These are phyloP conservation scores for Thecocarcelia acutangulata DNA, from an alignment of 2,888 invertebrate genomes.

Conservation along the genomic window DNA sequence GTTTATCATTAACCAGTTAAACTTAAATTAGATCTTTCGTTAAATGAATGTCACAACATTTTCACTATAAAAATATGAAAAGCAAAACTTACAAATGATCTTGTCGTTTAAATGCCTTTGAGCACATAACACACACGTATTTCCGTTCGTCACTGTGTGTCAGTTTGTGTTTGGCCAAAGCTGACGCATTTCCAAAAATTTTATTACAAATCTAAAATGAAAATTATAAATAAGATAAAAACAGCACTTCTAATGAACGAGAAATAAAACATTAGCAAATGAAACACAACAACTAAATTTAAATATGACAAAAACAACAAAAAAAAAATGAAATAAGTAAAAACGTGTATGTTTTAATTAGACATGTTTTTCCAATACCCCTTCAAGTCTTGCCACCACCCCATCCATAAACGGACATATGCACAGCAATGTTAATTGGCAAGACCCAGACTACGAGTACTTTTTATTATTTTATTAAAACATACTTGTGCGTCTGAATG, in stretches of 20 bases:
- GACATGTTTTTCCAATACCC: slow-evolving; percentile 28
- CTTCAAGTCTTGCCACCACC: background rate
- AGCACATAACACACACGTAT: slow-evolving; percentile 96
- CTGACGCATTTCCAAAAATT: slow-evolving; percentile 98
- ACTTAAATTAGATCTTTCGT: too few relatives aligned
- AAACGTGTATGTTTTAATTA: slow-evolving; percentile 61
- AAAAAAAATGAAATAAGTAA: slow-evolving; percentile 8
- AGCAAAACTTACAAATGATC: slow-evolving; percentile 94
- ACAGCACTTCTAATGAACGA: slow-evolving; percentile 41
- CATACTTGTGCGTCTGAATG: slow-evolving; percentile 32
- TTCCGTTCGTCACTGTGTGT: slow-evolving; percentile 99
- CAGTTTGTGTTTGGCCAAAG: slow-evolving; percentile 97
- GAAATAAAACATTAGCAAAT: slow-evolving; percentile 27
- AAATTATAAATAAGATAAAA: slow-evolving; percentile 42
- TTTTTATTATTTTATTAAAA: slow-evolving; percentile 40
- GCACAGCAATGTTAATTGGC: background rate
- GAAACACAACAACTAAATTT: slow-evolving; percentile 30
- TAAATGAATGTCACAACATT: too few relatives aligned
- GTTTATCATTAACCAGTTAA: too few relatives aligned
- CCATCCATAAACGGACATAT: background rate
- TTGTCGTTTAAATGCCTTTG: slow-evolving; percentile 98
- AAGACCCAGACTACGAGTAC: slow-evolving; percentile 45
- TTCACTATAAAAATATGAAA: background rate
- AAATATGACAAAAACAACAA: background rate
- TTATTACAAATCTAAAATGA: slow-evolving; percentile 93